Conservation (phyloP, 2,113 vertebrate genomes). For the Solea senegalensis region DNA sequence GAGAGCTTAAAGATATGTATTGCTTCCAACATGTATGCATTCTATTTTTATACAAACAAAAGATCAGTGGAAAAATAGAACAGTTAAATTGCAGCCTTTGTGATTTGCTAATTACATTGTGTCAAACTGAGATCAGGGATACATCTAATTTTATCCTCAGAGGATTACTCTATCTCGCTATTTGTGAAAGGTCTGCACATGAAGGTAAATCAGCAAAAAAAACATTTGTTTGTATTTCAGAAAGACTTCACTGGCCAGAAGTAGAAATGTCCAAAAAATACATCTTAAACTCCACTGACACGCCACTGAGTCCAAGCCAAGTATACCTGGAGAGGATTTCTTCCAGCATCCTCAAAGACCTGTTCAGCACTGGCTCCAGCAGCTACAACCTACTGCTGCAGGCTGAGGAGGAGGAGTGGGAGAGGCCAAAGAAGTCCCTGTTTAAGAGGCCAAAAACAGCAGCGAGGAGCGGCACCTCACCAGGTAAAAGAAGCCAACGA, state of each 20-base stretch:
- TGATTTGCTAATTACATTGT: too few relatives aligned
- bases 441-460: conserved; percentile 69
- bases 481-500: conserved; percentile 26
- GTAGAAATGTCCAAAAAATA: conserved; percentile 89
- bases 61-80: too few relatives aligned
- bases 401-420: conserved; percentile 83
- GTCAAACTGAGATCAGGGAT: neutral
- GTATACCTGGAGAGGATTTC: conserved; percentile 78
- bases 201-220: conserved; percentile 14
- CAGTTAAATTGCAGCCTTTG: too few relatives aligned
- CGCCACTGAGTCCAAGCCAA: conserved; percentile 74
- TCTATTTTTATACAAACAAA: too few relatives aligned
- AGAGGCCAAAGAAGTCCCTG: conserved; percentile 51
- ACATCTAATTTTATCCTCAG: conserved; percentile 53
- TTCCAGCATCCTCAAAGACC: conserved; percentile 84
- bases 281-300: conserved; percentile 80
- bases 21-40: too few relatives aligned
- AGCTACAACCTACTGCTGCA: conserved; percentile 89
- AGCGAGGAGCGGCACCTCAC: conserved; percentile 32
- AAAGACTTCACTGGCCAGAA: conserved; percentile 90
- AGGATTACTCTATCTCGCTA: conserved; percentile 52
- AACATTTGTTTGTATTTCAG: conserved; percentile 65
- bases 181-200: conserved; percentile 20
- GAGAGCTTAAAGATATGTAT: too few relatives aligned
- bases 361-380: conserved; percentile 85